These are phyloP conservation scores for Dasysyrphus albostriatus DNA, from an alignment of 2,888 invertebrate species.

Conservation along the genomic window DNA sequence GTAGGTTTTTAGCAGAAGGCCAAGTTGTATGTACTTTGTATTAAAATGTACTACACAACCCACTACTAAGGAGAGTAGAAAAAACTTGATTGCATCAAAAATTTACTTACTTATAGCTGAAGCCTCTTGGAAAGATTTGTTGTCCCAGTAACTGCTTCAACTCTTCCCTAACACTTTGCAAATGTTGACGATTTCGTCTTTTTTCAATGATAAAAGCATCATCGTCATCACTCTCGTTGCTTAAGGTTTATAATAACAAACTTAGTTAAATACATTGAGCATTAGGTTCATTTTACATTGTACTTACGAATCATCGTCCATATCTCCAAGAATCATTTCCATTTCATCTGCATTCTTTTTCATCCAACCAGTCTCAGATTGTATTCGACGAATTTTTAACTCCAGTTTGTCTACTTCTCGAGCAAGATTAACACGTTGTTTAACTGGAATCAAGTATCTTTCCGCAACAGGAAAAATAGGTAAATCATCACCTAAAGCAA, in stretches of 20 bases:
- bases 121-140: constrained; percentile 88
- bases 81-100: neutral
- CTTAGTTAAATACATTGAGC: neutral
- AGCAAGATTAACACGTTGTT: constrained; percentile 90
- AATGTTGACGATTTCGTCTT: constrained; percentile 80
- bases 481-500: constrained; percentile 89
- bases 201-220: constrained; percentile 81
- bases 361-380: constrained; percentile 92
- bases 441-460: constrained; percentile 86
- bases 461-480: constrained; percentile 92
- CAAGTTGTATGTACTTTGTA: too few relatives aligned
- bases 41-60: too few relatives aligned
- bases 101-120: constrained; percentile 86
- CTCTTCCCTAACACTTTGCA: constrained; percentile 78
- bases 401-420: constrained; percentile 92
- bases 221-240: constrained; percentile 81
- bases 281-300: neutral
- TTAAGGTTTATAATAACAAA: constrained; percentile 14
- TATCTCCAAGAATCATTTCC: constrained; percentile 95
- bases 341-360: constrained; percentile 94
- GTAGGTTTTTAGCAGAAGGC: neutral
- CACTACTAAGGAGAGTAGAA: neutral
- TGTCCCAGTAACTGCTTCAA: constrained; percentile 83
- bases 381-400: constrained; percentile 86
- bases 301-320: constrained; percentile 83